A percentile compares a stretch with the other conserved stretches of the same genome.
Evolutionary conservation across 2,888 invertebrate genomes (phyloP).

Genomic region (Octonoba sinensis): DNA sequence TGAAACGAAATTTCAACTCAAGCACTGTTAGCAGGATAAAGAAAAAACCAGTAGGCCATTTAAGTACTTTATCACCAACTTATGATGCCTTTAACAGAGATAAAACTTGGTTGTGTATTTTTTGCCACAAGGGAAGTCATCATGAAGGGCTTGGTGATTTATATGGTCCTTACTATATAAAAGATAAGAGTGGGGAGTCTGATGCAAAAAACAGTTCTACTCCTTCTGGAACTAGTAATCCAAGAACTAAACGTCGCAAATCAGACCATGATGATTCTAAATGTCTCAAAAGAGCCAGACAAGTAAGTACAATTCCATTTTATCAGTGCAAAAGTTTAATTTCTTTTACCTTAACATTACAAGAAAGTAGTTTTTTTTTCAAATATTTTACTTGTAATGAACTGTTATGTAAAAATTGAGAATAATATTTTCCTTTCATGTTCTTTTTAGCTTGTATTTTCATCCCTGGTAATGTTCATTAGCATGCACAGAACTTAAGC

Average conservation of each 20-base stretch:
- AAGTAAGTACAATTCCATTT: conserved; percentile 29
- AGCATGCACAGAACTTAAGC: too few species aligned
- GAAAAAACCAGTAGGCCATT: conserved; percentile 54
- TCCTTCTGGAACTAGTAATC: conserved; percentile 8
- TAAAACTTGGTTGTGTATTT: conserved; percentile 88
- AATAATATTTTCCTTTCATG: too few species aligned
- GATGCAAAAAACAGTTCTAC: conserved; percentile 20
- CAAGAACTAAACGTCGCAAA: conserved; percentile 35
- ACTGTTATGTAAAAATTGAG: too few species aligned
- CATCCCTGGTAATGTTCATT: too few species aligned
- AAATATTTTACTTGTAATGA: too few species aligned
- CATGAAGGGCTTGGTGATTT: conserved; percentile 83
- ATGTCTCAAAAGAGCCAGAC: conserved; percentile 51
- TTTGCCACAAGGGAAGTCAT: conserved; percentile 87
- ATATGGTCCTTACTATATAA: conserved; percentile 85
- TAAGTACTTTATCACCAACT: conserved; percentile 64
- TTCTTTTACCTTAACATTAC: too few species aligned
- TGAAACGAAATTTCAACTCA: conserved; percentile 29
- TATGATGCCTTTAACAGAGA: conserved; percentile 88
- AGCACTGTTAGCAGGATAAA: conserved; percentile 44
- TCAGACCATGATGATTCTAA: conserved; percentile 51
- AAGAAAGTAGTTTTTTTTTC: too few species aligned
- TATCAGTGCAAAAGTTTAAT: too few species aligned
- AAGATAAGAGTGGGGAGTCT: conserved; percentile 50
- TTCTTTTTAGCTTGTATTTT: too few species aligned